A percentile compares a stretch with the other conserved stretches of the same genome.
phyloP scores from a whole-genome alignment of 2,797 vertebrate species.

The Chelonia mydas region DNA sequence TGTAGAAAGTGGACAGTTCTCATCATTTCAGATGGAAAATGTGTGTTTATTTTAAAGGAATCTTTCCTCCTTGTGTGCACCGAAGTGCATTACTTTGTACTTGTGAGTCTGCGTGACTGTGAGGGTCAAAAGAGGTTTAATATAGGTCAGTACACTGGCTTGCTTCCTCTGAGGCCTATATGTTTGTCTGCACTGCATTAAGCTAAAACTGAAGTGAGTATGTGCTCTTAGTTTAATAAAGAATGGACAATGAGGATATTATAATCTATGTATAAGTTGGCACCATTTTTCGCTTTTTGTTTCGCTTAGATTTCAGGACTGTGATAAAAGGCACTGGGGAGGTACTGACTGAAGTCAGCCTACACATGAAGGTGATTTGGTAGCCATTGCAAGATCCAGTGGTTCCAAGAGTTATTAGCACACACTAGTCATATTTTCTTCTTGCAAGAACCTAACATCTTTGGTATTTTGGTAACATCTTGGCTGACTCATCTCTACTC shows the following conservation, averaged over 20 bases:
- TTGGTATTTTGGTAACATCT: not conserved
- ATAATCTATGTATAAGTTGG: not conserved
- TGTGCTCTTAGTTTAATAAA: not conserved
- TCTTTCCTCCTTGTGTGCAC: not conserved
- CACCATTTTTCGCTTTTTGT: not conserved
- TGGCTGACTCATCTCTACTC: not conserved
- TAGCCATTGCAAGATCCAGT: not conserved
- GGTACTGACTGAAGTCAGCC: not conserved
- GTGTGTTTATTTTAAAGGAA: constrained; percentile 29
- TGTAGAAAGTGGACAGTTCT: constrained; percentile 43
- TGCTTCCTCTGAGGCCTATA: not conserved
- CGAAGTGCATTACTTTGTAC: not conserved
- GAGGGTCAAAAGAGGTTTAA: constrained; percentile 5
- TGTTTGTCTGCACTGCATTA: not conserved
- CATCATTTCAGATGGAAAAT: constrained; percentile 34
- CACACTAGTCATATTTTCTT: not conserved
- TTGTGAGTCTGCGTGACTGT: not conserved
- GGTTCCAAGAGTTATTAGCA: not conserved
- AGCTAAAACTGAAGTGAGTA: not conserved
- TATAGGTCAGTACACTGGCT: not conserved
- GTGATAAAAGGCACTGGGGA: not conserved
- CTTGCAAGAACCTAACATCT: not conserved
- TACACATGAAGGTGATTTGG: not conserved
- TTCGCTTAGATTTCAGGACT: not conserved
- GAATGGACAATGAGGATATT: not conserved